Evolutionary conservation across 2,797 vertebrate species (phyloP).

Genomic region (Philypnodon macrostomus): DNA sequence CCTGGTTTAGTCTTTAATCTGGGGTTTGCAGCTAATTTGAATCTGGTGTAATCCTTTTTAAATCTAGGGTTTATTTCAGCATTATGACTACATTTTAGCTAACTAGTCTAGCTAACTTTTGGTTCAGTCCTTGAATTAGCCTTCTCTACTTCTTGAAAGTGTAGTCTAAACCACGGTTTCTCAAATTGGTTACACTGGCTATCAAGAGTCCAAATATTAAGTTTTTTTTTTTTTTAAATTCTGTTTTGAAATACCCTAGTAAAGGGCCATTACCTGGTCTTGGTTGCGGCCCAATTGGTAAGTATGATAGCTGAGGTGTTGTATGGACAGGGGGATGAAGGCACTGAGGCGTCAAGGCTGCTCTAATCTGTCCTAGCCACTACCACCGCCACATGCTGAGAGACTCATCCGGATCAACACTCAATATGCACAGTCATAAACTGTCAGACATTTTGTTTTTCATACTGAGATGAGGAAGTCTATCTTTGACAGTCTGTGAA

Average conservation of each 20-base stretch:
- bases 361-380: not conserved
- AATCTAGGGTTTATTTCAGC: not conserved
- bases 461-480: not conserved
- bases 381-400: not conserved
- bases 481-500: not conserved
- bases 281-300: too few relatives aligned
- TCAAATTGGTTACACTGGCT: too few relatives aligned
- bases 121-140: too few relatives aligned
- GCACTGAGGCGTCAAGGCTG: not conserved
- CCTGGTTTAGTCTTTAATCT: not conserved
- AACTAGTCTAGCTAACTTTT: too few relatives aligned
- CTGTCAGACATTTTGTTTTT: not conserved
- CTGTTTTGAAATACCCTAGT: too few relatives aligned
- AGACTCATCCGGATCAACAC: slow-evolving; percentile 1
- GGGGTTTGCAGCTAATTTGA: too few relatives aligned
- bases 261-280: too few relatives aligned
- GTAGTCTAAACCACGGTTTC: too few relatives aligned
- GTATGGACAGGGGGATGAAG: not conserved
- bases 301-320: not conserved
- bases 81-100: not conserved
- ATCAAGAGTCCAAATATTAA: too few relatives aligned
- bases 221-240: too few relatives aligned
- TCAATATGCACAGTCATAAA: not conserved
- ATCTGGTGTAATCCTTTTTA: not conserved
- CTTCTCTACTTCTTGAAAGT: too few relatives aligned